These are phyloP conservation scores for Eleginops maclovinus DNA, from an alignment of 2,113 vertebrate genomes.

Conservation along the genomic window DNA sequence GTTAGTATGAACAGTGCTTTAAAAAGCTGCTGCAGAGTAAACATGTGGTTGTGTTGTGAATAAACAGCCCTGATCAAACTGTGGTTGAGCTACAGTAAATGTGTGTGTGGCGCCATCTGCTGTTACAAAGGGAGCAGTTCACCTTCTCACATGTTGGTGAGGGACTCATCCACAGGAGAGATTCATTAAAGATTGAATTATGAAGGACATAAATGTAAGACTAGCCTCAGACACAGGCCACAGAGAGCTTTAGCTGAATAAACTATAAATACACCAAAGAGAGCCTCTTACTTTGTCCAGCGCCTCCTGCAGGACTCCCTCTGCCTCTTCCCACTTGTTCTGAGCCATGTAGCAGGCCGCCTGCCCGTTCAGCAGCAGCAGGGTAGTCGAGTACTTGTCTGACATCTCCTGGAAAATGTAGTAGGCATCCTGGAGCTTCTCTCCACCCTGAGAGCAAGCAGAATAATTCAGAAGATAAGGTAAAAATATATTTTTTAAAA, in stretches of 20 bases:
- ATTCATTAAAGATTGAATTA: conserved; percentile 2
- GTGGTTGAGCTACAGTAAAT: too few species aligned
- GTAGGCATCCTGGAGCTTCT: conserved; percentile 96
- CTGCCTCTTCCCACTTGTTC: conserved; percentile 95
- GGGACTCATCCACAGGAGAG: background rate
- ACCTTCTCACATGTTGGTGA: background rate
- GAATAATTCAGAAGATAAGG: background rate
- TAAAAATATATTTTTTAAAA: background rate
- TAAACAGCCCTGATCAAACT: too few species aligned
- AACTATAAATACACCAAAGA: too few species aligned
- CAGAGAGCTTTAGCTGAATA: background rate
- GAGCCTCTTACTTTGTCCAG: conserved; percentile 78
- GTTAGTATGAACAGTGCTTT: too few species aligned
- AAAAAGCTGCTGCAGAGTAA: too few species aligned
- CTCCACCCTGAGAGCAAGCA: conserved; percentile 87
- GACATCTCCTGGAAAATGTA: conserved; percentile 99
- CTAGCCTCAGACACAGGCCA: background rate
- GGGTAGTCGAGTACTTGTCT: conserved; percentile 92
- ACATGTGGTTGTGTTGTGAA: too few species aligned
- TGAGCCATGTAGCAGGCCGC: conserved; percentile 94
- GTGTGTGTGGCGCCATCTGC: conserved; percentile 64
- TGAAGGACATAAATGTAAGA: background rate
- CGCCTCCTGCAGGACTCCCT: conserved; percentile 89
- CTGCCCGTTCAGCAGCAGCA: conserved; percentile 94
- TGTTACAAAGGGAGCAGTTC: conserved; percentile 22